These are phyloP conservation scores for Muntiacus muntjak DNA, from an alignment of 2,113 vertebrate species.

Conservation along the genomic window DNA sequence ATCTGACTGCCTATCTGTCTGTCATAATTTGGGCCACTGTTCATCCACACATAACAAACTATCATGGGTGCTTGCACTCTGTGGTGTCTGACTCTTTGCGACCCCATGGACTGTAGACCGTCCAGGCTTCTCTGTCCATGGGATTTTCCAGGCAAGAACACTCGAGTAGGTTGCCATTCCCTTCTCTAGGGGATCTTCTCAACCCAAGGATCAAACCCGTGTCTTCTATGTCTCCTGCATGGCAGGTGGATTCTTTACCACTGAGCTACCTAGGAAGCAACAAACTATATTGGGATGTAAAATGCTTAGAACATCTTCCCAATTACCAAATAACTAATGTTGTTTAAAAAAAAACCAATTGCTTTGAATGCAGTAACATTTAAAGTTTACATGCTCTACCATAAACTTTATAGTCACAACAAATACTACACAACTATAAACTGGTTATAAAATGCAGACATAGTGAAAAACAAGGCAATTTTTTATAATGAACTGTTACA, in stretches of 20 bases:
- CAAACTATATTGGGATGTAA: background rate
- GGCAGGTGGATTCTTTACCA: background rate
- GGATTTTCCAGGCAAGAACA: background rate
- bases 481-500: background rate
- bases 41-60: background rate
- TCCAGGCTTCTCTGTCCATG: background rate
- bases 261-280: background rate
- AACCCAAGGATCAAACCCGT: fast-evolving
- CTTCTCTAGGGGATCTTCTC: background rate
- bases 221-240: background rate
- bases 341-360: background rate
- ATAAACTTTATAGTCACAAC: background rate
- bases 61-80: background rate
- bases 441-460: background rate
- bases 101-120: background rate
- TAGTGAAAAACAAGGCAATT: background rate
- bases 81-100: background rate
- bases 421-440: background rate
- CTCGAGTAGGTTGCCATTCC: background rate
- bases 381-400: background rate
- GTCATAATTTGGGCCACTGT: background rate
- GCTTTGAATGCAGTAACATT: background rate
- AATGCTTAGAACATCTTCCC: background rate
- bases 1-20: background rate
- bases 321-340: background rate